phyloP scores from a whole-genome alignment of 1,140 invertebrate genomes.

The Cyclargus thomasi region DNA sequence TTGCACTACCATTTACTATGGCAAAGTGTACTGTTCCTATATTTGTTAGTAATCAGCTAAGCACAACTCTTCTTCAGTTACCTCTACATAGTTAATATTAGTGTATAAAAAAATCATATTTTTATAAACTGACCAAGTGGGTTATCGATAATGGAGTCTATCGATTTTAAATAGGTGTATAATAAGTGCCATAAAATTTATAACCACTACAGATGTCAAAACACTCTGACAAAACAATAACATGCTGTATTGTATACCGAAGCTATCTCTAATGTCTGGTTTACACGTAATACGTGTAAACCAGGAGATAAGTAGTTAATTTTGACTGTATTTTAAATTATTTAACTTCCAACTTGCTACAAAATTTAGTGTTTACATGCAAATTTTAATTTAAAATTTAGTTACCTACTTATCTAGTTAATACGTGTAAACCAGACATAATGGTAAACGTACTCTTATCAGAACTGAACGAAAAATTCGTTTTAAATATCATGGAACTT shows the following conservation, averaged over 20 bases:
- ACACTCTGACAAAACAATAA: not conserved
- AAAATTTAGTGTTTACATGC: too few relatives aligned
- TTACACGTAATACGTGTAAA: too few relatives aligned
- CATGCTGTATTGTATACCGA: not conserved
- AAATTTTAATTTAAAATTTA: too few relatives aligned
- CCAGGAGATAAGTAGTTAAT: too few relatives aligned
- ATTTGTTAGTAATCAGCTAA: constrained; percentile 30
- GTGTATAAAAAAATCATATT: constrained; percentile 7
- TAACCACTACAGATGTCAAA: not conserved
- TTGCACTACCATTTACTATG: not conserved
- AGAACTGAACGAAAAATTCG: too few relatives aligned
- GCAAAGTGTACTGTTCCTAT: constrained; percentile 30
- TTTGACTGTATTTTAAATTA: too few relatives aligned
- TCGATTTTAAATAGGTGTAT: constrained; percentile 1
- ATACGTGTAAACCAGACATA: too few relatives aligned
- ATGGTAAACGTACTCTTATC: too few relatives aligned
- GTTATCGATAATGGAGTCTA: constrained; percentile 9
- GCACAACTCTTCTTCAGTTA: constrained; percentile 25
- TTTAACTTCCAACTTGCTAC: too few relatives aligned
- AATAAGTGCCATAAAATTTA: constrained; percentile 2
- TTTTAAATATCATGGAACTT: too few relatives aligned
- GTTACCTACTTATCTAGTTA: too few relatives aligned
- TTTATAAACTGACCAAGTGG: constrained; percentile 2
- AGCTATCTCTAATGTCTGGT: not conserved
- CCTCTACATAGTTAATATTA: not conserved